Percentiles rank a stretch among this genome's conserved stretches.
Evolutionary conservation across 1,140 invertebrate species (phyloP).

Genomic region (Holotrichia oblita): DNA sequence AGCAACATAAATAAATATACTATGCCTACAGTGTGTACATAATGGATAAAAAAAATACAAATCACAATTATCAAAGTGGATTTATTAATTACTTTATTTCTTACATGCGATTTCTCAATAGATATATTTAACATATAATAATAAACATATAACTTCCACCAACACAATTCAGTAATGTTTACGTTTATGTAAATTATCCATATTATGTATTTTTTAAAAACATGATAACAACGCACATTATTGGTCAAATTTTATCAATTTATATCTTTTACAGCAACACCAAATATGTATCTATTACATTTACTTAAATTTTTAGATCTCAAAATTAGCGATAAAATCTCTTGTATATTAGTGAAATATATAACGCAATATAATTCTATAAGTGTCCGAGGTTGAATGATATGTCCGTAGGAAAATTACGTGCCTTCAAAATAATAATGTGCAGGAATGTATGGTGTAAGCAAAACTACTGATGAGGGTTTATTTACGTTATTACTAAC

Average conservation of each 20-base stretch:
- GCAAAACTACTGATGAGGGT: background rate
- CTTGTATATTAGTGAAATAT: constrained; percentile 22
- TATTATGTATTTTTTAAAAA: background rate
- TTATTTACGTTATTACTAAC: constrained; percentile 4
- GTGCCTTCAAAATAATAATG: constrained; percentile 33
- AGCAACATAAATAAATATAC: constrained; percentile 36
- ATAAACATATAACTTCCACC: background rate
- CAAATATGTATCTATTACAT: constrained; percentile 13
- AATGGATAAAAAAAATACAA: constrained; percentile 5
- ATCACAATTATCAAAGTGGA: background rate
- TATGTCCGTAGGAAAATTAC: constrained; percentile 30
- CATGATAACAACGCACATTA: constrained; percentile 12
- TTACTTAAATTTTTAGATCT: constrained; percentile 22
- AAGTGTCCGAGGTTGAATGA: constrained; percentile 7
- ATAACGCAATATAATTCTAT: background rate
- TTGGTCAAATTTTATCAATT: background rate
- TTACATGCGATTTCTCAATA: background rate
- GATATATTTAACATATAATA: background rate
- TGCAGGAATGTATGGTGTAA: background rate
- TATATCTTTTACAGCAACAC: background rate
- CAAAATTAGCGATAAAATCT: background rate
- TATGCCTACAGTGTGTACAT: constrained; percentile 35
- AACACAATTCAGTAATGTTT: background rate
- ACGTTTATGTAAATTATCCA: background rate
- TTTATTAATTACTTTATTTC: background rate